Conservation (phyloP, 2,797 vertebrate species). For the Peromyscus melanophrys region DNA sequence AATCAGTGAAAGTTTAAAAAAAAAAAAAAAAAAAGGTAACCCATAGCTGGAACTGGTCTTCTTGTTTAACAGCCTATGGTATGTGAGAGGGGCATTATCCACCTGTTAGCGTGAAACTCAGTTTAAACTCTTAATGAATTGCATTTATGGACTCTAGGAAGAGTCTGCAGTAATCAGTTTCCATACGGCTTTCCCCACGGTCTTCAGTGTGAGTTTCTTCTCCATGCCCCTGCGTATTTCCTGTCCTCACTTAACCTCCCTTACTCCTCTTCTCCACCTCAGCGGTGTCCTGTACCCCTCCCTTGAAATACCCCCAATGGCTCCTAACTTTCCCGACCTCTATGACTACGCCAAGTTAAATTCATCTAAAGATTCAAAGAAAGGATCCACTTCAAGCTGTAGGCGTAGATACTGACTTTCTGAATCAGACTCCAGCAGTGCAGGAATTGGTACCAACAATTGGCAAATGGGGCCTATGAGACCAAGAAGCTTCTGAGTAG, state of each 20-base stretch:
- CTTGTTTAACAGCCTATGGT: neutral
- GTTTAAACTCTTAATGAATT: neutral
- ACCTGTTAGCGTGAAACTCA: neutral
- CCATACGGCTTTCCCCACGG: neutral
- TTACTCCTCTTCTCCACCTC: too few species aligned
- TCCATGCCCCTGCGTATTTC: neutral
- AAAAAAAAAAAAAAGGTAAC: neutral
- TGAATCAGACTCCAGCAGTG: neutral
- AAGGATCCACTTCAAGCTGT: too few species aligned
- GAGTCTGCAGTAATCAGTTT: neutral
- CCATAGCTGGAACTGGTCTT: neutral
- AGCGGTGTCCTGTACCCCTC: neutral
- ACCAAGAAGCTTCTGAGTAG: neutral
- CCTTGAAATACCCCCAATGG: neutral
- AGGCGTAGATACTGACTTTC: neutral
- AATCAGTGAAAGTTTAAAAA: too few species aligned
- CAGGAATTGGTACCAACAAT: neutral
- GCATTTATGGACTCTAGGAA: neutral
- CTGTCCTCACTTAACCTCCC: too few species aligned
- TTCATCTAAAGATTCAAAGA: neutral
- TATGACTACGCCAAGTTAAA: neutral
- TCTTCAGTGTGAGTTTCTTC: neutral
- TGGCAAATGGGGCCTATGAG: neutral
- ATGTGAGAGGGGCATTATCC: neutral
- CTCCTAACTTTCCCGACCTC: neutral